A percentile compares a stretch with the other conserved stretches of the same genome.
These are phyloP conservation scores for Drosophila paramelanica DNA, from an alignment of 2,888 invertebrate species.

Conservation along the genomic window DNA sequence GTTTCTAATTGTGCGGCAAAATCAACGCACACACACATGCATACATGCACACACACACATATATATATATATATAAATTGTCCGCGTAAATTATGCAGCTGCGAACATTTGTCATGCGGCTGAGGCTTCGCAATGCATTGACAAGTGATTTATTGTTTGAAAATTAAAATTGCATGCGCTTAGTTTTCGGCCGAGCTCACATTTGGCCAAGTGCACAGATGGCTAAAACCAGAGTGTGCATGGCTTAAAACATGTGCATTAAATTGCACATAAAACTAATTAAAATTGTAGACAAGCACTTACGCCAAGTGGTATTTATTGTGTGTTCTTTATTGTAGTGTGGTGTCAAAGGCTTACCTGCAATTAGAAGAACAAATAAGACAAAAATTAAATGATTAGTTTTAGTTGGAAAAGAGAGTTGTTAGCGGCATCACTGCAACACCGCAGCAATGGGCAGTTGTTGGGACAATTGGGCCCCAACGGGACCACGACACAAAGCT, in stretches of 20 bases:
- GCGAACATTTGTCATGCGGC: slow-evolving; percentile 51
- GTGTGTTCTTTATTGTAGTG: slow-evolving; percentile 16
- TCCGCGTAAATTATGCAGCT: slow-evolving; percentile 43
- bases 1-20: slow-evolving; percentile 71
- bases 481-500: slow-evolving; percentile 41
- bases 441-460: background rate
- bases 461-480: slow-evolving; percentile 16
- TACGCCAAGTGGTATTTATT: slow-evolving; percentile 54
- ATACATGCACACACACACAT: slow-evolving; percentile 15
- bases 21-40: slow-evolving; percentile 27
- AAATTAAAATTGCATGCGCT: slow-evolving; percentile 56
- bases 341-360: slow-evolving; percentile 71
- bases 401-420: slow-evolving; percentile 21
- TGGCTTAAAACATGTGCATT: slow-evolving; percentile 44
- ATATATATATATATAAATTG: slow-evolving; percentile 4
- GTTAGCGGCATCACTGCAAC: slow-evolving; percentile 10
- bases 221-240: slow-evolving; percentile 6
- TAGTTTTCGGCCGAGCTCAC: slow-evolving; percentile 29
- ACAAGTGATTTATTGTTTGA: slow-evolving; percentile 69
- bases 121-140: slow-evolving; percentile 9
- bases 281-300: slow-evolving; percentile 75
- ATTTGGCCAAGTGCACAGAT: slow-evolving; percentile 61
- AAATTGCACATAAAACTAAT: slow-evolving; percentile 71
- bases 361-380: slow-evolving; percentile 73
- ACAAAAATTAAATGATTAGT: slow-evolving; percentile 45